Evolutionary conservation across 2,888 invertebrate genomes (phyloP).

Genomic region (Dendrolimus pini): DNA sequence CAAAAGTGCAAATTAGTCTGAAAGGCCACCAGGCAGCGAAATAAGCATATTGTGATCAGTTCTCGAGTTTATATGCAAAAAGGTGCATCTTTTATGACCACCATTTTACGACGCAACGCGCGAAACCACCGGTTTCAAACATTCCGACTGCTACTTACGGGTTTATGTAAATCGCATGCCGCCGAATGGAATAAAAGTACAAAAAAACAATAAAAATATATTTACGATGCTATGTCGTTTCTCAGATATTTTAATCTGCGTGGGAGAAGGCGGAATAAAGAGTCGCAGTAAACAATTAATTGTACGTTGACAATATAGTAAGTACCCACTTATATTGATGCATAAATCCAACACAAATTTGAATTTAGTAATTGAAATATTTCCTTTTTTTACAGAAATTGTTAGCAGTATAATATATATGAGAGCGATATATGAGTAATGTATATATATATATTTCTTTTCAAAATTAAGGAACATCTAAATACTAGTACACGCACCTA

Average conservation of each 20-base stretch:
- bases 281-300: conserved; percentile 4
- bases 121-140: conserved; percentile 31
- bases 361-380: too few relatives aligned
- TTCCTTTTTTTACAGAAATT: too few relatives aligned
- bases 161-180: conserved; percentile 56
- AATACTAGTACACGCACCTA: too few relatives aligned
- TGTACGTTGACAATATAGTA: not conserved
- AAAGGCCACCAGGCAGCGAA: not conserved
- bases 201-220: conserved; percentile 32
- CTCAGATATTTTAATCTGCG: conserved; percentile 39
- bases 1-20: not conserved
- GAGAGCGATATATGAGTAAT: too few relatives aligned
- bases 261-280: conserved; percentile 16
- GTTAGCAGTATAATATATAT: too few relatives aligned
- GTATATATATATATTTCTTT: too few relatives aligned
- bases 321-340: not conserved
- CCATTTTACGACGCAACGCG: conserved; percentile 48
- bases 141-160: conserved; percentile 54
- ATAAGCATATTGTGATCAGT: not conserved
- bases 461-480: too few relatives aligned
- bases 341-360: too few relatives aligned
- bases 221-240: conserved; percentile 35
- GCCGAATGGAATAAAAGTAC: conserved; percentile 38
- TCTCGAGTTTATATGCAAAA: conserved; percentile 36
- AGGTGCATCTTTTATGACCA: conserved; percentile 63